Conservation (phyloP, 2,797 vertebrate species). For the Gastrophryne carolinensis region DNA sequence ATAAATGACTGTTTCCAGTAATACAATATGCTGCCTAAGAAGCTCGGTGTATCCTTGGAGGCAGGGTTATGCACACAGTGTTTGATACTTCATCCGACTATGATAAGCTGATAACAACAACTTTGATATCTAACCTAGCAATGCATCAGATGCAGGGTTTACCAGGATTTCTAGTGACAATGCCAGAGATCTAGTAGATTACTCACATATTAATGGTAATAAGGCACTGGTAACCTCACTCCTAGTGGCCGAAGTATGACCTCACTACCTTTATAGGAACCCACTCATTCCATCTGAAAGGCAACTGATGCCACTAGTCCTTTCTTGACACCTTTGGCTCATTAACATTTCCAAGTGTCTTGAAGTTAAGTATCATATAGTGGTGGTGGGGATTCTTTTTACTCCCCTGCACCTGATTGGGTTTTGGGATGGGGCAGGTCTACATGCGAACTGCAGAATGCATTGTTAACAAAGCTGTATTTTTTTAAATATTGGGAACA, state of each 20-base stretch:
- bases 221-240: slow-evolving; percentile 44
- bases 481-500: too few species aligned
- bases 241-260: slow-evolving; percentile 30
- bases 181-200: slow-evolving; percentile 24
- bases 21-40: not conserved
- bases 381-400: too few species aligned
- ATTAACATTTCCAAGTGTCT: slow-evolving; percentile 43
- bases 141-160: slow-evolving; percentile 12
- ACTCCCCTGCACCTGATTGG: too few species aligned
- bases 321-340: slow-evolving; percentile 42
- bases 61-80: not conserved
- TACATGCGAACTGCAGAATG: too few species aligned
- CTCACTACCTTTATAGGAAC: slow-evolving; percentile 37
- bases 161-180: slow-evolving; percentile 16
- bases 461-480: too few species aligned
- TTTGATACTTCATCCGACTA: not conserved
- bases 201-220: slow-evolving; percentile 49
- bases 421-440: too few species aligned
- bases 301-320: slow-evolving; percentile 33
- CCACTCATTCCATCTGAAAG: slow-evolving; percentile 27
- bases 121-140: not conserved
- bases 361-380: not conserved
- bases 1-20: too few species aligned
- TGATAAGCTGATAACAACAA: not conserved
- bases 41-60: not conserved